A percentile compares a stretch with the other conserved stretches of the same genome.
These are phyloP conservation scores for Diachasma alloeum DNA, from an alignment of 1,140 invertebrate species.

Conservation along the genomic window DNA sequence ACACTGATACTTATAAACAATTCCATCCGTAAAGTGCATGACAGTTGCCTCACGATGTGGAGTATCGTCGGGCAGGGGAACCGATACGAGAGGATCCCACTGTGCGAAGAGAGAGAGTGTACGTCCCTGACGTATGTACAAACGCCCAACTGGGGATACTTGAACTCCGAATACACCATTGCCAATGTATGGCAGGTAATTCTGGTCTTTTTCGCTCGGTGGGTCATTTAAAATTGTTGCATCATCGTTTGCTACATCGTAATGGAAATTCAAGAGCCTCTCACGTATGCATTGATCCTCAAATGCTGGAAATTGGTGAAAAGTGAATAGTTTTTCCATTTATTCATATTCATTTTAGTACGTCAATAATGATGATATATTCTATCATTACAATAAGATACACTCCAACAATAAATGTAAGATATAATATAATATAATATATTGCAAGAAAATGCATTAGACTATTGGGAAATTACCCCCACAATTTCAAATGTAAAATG, in stretches of 20 bases:
- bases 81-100: conserved; percentile 77
- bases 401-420: background rate
- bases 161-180: conserved; percentile 79
- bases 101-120: conserved; percentile 76
- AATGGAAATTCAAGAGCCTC: conserved; percentile 69
- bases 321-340: background rate
- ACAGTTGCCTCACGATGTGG: conserved; percentile 70
- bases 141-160: conserved; percentile 70
- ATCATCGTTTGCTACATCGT: conserved; percentile 71
- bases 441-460: too few relatives aligned
- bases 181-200: conserved; percentile 75
- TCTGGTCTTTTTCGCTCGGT: conserved; percentile 46
- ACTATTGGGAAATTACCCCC: too few relatives aligned
- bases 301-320: conserved; percentile 59
- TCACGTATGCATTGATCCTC: conserved; percentile 73
- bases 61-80: conserved; percentile 61
- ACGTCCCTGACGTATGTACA: conserved; percentile 77
- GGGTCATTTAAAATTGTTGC: conserved; percentile 73
- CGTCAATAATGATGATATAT: too few relatives aligned
- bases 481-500: too few relatives aligned
- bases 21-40: conserved; percentile 74
- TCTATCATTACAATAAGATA: background rate
- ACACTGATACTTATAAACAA: conserved; percentile 75
- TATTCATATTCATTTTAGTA: background rate
- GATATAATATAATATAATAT: too few relatives aligned